Evolutionary conservation across 2,797 vertebrate genomes (phyloP).

Genomic region (Betta splendens): DNA sequence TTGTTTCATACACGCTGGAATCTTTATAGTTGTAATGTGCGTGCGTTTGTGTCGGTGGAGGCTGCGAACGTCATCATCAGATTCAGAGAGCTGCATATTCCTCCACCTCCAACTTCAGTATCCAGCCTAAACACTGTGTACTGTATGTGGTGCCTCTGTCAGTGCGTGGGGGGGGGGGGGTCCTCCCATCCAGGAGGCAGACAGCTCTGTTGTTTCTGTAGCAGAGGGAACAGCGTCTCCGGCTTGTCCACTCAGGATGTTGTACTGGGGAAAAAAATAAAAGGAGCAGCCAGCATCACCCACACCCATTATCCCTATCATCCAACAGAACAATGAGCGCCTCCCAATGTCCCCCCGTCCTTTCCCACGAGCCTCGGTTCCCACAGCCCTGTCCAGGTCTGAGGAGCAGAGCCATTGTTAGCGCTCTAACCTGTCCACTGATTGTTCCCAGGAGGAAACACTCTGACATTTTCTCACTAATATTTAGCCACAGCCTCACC

Average conservation of each 20-base stretch:
- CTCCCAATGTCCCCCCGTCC: slow-evolving; percentile 46
- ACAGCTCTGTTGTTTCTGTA: slow-evolving; percentile 71
- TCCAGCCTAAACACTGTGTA: too few species aligned
- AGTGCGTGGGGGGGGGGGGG: slow-evolving; percentile 36
- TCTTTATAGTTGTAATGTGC: too few species aligned
- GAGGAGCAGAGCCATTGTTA: slow-evolving; percentile 64
- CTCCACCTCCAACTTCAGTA: too few species aligned
- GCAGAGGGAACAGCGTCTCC: slow-evolving; percentile 64
- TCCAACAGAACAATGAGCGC: slow-evolving; percentile 70
- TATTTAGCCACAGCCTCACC: slow-evolving; percentile 10
- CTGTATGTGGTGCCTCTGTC: slow-evolving; percentile 3
- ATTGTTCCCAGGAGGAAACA: slow-evolving; percentile 53
- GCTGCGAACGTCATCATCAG: too few species aligned
- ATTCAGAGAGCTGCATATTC: too few species aligned
- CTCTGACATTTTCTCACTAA: slow-evolving; percentile 3
- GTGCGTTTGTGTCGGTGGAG: too few species aligned
- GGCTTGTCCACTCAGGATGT: slow-evolving; percentile 77
- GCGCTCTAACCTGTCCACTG: slow-evolving; percentile 46
- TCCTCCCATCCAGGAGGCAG: slow-evolving; percentile 58
- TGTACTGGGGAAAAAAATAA: slow-evolving; percentile 41
- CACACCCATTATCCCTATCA: slow-evolving; percentile 62
- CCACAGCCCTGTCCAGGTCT: slow-evolving; percentile 67
- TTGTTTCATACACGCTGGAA: too few species aligned
- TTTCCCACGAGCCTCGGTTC: slow-evolving; percentile 72
- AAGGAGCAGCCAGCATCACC: slow-evolving; percentile 58